Evolutionary conservation across 1,140 invertebrate genomes (phyloP).

Genomic region (Sminthurinus signatus): DNA sequence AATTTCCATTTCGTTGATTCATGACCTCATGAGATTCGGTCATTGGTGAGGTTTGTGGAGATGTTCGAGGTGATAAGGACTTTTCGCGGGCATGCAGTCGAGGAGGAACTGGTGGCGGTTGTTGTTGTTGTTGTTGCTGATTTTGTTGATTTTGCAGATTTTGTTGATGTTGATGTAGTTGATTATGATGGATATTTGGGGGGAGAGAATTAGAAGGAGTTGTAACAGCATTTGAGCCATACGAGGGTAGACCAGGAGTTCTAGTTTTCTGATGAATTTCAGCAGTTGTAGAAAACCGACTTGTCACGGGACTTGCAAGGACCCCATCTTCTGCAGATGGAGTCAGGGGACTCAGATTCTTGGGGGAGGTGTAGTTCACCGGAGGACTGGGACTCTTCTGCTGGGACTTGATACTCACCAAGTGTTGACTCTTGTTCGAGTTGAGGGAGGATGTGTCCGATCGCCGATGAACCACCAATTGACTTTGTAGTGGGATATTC

Average conservation of each 20-base stretch:
- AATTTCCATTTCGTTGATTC: slow-evolving; percentile 34
- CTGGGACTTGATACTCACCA: slow-evolving; percentile 10
- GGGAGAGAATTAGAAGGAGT: slow-evolving; percentile 8
- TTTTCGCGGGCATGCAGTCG: slow-evolving; percentile 5
- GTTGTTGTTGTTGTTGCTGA: slow-evolving; percentile 9
- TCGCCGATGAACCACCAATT: slow-evolving; percentile 24
- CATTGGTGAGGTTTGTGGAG: slow-evolving; percentile 32
- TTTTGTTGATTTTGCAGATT: neutral
- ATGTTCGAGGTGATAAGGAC: slow-evolving; percentile 19
- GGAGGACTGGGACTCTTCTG: slow-evolving; percentile 37
- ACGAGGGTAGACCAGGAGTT: neutral
- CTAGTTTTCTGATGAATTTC: slow-evolving; percentile 23
- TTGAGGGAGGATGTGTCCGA: slow-evolving; percentile 6
- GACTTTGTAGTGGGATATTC: slow-evolving; percentile 32
- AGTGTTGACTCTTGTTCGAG: slow-evolving; percentile 19
- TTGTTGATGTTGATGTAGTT: slow-evolving; percentile 4
- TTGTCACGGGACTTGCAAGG: neutral
- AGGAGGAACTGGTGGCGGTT: slow-evolving; percentile 1
- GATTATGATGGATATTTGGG: neutral
- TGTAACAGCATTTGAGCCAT: no score
- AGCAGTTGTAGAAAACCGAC: slow-evolving; percentile 22
- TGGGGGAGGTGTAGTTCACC: slow-evolving; percentile 26
- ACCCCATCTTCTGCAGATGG: slow-evolving; percentile 35
- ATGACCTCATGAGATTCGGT: slow-evolving; percentile 22
- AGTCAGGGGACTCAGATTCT: slow-evolving; percentile 26